Conservation (phyloP, 2,797 vertebrate species). For the Enoplosus armatus region DNA sequence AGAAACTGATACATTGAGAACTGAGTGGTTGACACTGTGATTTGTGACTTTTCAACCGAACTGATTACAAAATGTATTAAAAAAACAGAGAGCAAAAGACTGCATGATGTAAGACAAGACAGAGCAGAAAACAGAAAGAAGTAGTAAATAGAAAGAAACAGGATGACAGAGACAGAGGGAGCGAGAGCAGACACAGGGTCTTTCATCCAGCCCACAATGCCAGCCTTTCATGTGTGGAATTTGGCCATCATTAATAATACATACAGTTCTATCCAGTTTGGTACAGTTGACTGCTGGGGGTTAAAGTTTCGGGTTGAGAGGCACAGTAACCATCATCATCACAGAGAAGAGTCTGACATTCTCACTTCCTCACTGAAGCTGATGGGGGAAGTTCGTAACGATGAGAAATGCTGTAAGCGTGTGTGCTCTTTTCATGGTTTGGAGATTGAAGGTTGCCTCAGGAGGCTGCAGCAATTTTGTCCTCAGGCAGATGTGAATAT, state of each 20-base stretch:
- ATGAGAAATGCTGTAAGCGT: constrained; percentile 37
- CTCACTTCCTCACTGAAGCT: constrained; percentile 61
- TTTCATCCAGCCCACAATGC: constrained; percentile 83
- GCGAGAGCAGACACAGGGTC: constrained; percentile 67
- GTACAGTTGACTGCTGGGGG: constrained; percentile 65
- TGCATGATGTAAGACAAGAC: constrained; percentile 31
- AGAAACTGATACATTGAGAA: constrained; percentile 31
- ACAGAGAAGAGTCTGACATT: constrained; percentile 58
- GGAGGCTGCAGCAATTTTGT: constrained; percentile 36
- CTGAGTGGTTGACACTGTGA: constrained; percentile 28
- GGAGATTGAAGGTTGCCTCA: constrained; percentile 31
- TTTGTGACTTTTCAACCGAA: constrained; percentile 21
- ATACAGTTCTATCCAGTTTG: constrained; percentile 70
- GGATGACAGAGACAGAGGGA: constrained; percentile 32
- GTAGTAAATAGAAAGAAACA: constrained; percentile 21
- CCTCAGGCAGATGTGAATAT: constrained; percentile 54
- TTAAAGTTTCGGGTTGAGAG: constrained; percentile 71
- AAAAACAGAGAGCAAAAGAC: background rate
- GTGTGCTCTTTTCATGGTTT: constrained; percentile 23
- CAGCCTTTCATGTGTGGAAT: constrained; percentile 84
- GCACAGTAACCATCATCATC: constrained; percentile 49
- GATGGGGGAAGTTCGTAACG: constrained; percentile 37
- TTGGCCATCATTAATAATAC: constrained; percentile 85
- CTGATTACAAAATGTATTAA: constrained; percentile 26
- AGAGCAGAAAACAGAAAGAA: constrained; percentile 37